A percentile compares a stretch with the other conserved stretches of the same genome.
Evolutionary conservation across 1,140 invertebrate genomes (phyloP).

Genomic region (Bombus balteatus): DNA sequence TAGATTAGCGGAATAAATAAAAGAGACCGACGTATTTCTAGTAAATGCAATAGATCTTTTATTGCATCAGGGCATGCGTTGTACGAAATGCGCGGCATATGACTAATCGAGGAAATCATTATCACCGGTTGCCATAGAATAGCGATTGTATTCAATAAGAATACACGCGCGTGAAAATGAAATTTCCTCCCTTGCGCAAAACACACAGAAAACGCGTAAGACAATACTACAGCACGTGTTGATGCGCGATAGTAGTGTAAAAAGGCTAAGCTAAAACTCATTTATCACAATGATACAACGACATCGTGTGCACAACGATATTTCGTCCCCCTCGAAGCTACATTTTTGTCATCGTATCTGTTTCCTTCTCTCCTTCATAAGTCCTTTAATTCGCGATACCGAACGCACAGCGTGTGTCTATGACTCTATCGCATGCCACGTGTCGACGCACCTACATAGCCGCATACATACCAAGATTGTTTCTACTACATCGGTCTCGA

Average conservation of each 20-base stretch:
- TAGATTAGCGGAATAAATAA: neutral
- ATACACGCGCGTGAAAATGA: slow-evolving; percentile 1
- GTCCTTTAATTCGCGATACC: slow-evolving; percentile 31
- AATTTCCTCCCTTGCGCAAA: slow-evolving; percentile 18
- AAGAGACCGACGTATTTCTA: neutral
- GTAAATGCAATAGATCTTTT: neutral
- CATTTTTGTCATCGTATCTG: slow-evolving; percentile 16
- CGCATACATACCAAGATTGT: neutral
- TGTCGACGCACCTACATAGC: slow-evolving; percentile 1
- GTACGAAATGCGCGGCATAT: neutral
- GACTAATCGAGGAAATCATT: slow-evolving; percentile 29
- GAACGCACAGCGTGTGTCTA: neutral
- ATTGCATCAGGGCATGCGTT: neutral
- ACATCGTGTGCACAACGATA: neutral
- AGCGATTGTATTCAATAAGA: slow-evolving; percentile 11
- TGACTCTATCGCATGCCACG: slow-evolving; percentile 36
- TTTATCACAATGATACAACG: slow-evolving; percentile 8
- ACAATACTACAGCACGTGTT: neutral
- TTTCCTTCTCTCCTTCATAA: neutral
- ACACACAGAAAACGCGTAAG: neutral
- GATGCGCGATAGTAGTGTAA: neutral
- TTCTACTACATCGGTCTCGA: slow-evolving; percentile 20
- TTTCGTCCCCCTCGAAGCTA: neutral
- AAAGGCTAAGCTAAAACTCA: neutral
- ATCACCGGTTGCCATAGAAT: slow-evolving; percentile 8